phyloP scores from a whole-genome alignment of 2,113 vertebrate genomes.

The Regulus satrapa region DNA sequence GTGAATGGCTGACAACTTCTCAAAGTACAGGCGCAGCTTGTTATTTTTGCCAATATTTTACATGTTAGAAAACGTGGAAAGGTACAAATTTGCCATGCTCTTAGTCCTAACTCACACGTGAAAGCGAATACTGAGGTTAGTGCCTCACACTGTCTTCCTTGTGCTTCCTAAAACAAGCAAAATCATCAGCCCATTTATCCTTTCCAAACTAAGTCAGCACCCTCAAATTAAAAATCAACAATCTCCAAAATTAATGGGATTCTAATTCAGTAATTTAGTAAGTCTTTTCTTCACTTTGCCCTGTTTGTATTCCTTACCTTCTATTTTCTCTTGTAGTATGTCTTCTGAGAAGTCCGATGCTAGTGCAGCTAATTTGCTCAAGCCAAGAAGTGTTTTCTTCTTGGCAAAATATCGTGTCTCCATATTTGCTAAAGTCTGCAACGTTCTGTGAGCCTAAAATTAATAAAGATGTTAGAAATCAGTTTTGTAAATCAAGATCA shows the following conservation, averaged over 20 bases:
- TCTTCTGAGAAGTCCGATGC: conserved; percentile 85
- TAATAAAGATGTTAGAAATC: background rate
- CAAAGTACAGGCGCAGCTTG: background rate
- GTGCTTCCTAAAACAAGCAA: background rate
- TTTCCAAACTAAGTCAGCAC: background rate
- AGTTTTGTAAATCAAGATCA: background rate
- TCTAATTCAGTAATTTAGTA: background rate
- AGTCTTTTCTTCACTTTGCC: background rate
- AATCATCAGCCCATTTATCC: background rate
- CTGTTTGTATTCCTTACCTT: conserved; percentile 74
- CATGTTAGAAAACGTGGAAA: background rate
- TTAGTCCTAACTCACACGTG: background rate
- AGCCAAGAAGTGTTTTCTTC: conserved; percentile 94
- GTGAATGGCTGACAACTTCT: background rate
- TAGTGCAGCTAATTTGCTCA: conserved; percentile 90
- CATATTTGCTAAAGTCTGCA: conserved; percentile 84
- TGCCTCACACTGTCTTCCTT: background rate
- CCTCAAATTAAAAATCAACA: background rate
- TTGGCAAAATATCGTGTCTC: conserved; percentile 92
- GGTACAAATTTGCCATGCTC: background rate
- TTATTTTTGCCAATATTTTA: background rate
- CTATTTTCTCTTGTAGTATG: conserved; percentile 80
- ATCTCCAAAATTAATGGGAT: background rate
- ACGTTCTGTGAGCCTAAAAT: conserved; percentile 84
- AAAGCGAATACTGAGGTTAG: background rate